Conservation (phyloP, 2,888 invertebrate species). For the Archaeoteleia sp. region DNA sequence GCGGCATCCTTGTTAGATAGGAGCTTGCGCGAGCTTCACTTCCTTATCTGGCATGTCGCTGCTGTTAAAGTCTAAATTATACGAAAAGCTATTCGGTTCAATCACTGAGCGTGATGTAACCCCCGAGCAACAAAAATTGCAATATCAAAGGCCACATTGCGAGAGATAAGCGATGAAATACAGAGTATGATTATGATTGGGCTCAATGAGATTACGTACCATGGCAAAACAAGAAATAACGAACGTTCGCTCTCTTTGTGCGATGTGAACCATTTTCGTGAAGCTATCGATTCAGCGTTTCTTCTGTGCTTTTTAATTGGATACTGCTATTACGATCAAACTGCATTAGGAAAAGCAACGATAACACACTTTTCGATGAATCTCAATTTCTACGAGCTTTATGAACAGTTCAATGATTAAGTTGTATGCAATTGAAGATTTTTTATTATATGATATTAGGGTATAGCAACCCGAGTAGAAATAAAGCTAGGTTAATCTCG, state of each 20-base stretch:
- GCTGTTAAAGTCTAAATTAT: slow-evolving; percentile 11
- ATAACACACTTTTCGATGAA: no score
- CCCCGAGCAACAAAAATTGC: slow-evolving; percentile 27
- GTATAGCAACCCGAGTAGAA: no score
- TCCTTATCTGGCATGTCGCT: slow-evolving; percentile 28
- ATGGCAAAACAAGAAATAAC: slow-evolving; percentile 11
- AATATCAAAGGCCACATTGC: slow-evolving; percentile 12
- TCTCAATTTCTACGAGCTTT: no score
- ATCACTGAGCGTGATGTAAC: slow-evolving; percentile 25
- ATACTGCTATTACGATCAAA: slow-evolving; percentile 5
- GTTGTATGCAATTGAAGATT: no score
- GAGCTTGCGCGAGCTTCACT: slow-evolving; percentile 25
- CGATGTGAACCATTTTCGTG: slow-evolving; percentile 17
- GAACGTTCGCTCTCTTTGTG: slow-evolving; percentile 19
- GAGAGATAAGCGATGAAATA: slow-evolving; percentile 33
- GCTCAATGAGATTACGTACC: slow-evolving; percentile 8
- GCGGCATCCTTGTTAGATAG: slow-evolving; percentile 44
- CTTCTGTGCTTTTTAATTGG: slow-evolving; percentile 7
- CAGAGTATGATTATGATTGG: slow-evolving; percentile 35
- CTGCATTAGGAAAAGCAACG: slow-evolving; percentile 13
- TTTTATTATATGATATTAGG: no score
- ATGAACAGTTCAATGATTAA: no score
- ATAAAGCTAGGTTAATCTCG: no score
- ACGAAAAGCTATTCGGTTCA: slow-evolving; percentile 20
- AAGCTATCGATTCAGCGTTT: slow-evolving; percentile 1